Evolutionary conservation across 2,888 invertebrate species (phyloP).

Genomic region (Eilema depressum): DNA sequence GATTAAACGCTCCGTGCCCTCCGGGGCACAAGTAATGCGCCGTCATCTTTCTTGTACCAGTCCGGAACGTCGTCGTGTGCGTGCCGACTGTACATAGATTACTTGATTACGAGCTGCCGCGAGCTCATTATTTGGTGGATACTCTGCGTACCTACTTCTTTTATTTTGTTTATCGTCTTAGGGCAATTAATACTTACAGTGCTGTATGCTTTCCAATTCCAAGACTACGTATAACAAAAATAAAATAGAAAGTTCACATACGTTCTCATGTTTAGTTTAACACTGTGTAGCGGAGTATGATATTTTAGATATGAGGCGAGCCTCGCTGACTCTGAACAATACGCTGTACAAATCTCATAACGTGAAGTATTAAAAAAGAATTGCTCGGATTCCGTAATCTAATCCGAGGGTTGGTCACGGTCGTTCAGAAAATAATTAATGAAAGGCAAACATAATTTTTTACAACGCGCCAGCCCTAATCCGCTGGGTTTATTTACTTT

Average conservation of each 20-base stretch:
- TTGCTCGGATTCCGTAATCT: background rate
- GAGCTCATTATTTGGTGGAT: background rate
- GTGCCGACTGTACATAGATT: background rate
- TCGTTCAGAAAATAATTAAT: background rate
- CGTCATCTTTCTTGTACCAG: background rate
- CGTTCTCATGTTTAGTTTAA: no score
- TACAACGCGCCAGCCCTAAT: conserved; percentile 5
- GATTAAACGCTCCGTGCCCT: background rate
- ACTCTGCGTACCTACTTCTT: background rate
- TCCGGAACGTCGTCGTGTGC: background rate
- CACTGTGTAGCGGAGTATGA: background rate
- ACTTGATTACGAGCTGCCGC: background rate
- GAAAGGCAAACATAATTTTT: conserved; percentile 7
- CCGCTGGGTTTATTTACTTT: conserved; percentile 7
- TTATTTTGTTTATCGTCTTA: background rate
- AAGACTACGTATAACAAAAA: background rate
- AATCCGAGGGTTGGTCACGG: background rate
- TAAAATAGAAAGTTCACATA: background rate
- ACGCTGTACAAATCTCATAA: background rate
- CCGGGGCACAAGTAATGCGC: background rate
- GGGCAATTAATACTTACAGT: background rate
- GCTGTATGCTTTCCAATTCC: background rate
- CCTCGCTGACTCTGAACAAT: background rate
- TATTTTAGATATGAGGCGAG: background rate
- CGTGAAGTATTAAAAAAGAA: conserved; percentile 4